Evolutionary conservation across 2,888 invertebrate genomes (phyloP), one percentile per base, ranked within the genome.

Genomic region (Herminia tarsipennalis): DNA sequence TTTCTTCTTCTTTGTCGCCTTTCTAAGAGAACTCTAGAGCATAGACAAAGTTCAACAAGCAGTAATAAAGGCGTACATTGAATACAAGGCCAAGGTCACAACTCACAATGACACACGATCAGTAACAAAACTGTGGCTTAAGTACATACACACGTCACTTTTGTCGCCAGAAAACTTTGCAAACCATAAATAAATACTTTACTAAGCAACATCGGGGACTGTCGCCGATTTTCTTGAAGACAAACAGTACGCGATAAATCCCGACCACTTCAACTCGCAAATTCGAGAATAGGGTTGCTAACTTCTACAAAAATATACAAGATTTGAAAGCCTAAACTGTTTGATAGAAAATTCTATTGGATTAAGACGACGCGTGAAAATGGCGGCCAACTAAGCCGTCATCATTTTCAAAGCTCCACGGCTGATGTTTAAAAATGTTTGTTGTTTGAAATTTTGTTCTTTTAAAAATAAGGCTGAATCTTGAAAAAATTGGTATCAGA

Each of bases 181-280:
- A 22, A 41, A 60, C 56, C 54, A 60, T 60, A 66, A 65, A 65
- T 66, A 66, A 62, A 66, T 56, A 66, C 56, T 62, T 54, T 36
- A 9, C 37, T 16, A 43, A 50, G 47, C 50, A 46, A 50, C 43
- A 57, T 49, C 14, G 39, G 37, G 37, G 62, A 45, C 42, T 54
- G 56, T 50, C 42, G 38, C 35, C 62, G 56, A 57, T 67, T 61
- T 55, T 43, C 49, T 60, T 24, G 51, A 65, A 65, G 52, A 67
- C 65, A 66, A 66, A 64, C 59, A 62, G 46, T 53, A 46, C 47
- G 54, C 54, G 25, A 67, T 72, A 70, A 70, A 68, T 72, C 61
- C 51, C 47, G 48, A 43, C 50, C 55, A 62, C 61, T 66, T 48
- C 56, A 56, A 54, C 42, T 66, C 62, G 44, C 58, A 66, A 66